A percentile compares a stretch with the other conserved stretches of the same genome.
Conservation (phyloP, 2,797 vertebrate genomes). For the Sciurus vulgaris region DNA sequence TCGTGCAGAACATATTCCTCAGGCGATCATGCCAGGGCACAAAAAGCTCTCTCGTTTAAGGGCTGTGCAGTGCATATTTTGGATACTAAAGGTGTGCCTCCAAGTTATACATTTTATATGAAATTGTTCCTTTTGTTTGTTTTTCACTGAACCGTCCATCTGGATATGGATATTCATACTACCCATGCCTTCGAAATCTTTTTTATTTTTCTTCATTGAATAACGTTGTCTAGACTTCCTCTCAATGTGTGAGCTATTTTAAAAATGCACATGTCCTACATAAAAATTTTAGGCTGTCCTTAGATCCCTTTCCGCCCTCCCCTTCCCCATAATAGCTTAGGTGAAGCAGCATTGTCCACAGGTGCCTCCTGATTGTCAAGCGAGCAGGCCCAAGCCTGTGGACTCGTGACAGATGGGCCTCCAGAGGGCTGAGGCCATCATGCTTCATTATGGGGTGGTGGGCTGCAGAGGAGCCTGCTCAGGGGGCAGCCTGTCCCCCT, state of each 20-base stretch:
- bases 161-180: background rate
- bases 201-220: background rate
- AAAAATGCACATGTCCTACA: background rate
- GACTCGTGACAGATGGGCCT: constrained; percentile 61
- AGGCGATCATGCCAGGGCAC: background rate
- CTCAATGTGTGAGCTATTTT: constrained; percentile 10
- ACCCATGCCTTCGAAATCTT: background rate
- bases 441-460: background rate
- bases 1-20: constrained; percentile 6
- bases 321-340: background rate
- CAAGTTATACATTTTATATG: constrained; percentile 5
- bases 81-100: constrained; percentile 9
- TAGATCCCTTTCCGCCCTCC: background rate
- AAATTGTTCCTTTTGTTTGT: background rate
- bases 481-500: constrained; percentile 36
- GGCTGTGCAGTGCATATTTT: background rate
- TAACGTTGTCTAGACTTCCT: background rate
- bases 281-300: background rate
- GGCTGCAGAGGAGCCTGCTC: constrained; percentile 26
- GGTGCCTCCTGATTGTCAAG: background rate
- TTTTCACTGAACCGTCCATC: background rate
- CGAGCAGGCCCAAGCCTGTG: background rate
- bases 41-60: background rate
- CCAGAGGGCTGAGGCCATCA: constrained; percentile 59
- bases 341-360: background rate